Base-by-base conservation (phyloP, 30 jellyfish, hydroid and myxozoan species). In the Phacellophora camtschatica region DNA sequence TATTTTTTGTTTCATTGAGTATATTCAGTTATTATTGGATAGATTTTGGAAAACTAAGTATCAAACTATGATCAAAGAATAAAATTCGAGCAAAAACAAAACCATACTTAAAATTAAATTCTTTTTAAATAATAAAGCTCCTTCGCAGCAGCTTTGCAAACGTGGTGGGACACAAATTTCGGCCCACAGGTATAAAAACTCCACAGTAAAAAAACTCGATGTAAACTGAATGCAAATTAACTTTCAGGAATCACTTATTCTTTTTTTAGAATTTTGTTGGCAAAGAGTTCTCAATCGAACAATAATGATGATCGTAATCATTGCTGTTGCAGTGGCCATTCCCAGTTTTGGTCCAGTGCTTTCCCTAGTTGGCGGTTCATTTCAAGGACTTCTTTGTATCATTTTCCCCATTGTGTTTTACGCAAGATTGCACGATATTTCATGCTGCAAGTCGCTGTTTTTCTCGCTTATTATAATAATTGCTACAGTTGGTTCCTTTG, bases 271-370 rank as follows among this genome's bases (percentile, higher is more conserved):
- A 19, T 94, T 94, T 73, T 76, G 97, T 66, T 94, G 99, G 99
- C 99, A 94, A 77, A 88, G 99, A 10, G 68, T 84, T 27, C 95
- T 74, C 43, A 76, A 89, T 28, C 86, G 99, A 3, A 43, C 96
- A 19, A 13, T 68, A 31, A 64, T 72, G 48, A 87, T 94, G 87
- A 36, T 87, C 69, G 37, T 82, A 45, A 53, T 94, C 3, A 75
- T 94, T 27, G 81, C 79, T n/a, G 84, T 87, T 4, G 96, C 97
- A n/a, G 82, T 82, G 25, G 87, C 87, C 31, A 89, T 94, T 3
- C 99, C 99, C 20, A 87, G 36, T 74, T 94, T 94, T 68, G 99
- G 97, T 54, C 99, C 99, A 69, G 99, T 94, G 45, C 95, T 94
- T 23, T 87, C 97, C 2, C 82, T 94, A 22, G 96, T 90, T 23